Conservation (phyloP, 2,888 invertebrate species). For the Amitus sp. region DNA sequence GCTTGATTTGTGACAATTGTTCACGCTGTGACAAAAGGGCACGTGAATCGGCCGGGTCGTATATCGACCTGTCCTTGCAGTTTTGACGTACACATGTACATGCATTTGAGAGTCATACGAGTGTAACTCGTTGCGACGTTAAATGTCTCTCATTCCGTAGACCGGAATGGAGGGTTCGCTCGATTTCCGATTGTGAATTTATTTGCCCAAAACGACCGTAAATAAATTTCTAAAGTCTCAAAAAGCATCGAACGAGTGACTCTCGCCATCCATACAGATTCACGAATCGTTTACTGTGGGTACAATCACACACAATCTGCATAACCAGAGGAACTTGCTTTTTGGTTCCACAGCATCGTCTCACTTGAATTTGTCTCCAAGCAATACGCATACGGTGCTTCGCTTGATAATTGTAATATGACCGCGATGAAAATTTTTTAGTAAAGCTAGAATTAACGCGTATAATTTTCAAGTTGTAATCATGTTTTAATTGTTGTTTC, state of each 20-base stretch:
- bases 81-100: background rate
- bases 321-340: too few species aligned
- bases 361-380: too few species aligned
- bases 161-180: conserved; percentile 2
- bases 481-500: too few species aligned
- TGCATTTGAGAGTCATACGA: background rate
- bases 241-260: too few species aligned
- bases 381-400: too few species aligned
- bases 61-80: conserved; percentile 4
- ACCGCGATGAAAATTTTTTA: too few species aligned
- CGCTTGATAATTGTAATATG: too few species aligned
- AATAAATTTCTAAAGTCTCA: background rate
- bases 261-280: background rate
- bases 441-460: too few species aligned
- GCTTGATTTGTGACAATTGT: conserved; percentile 15
- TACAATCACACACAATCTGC: conserved; percentile 50
- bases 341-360: too few species aligned
- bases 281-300: background rate
- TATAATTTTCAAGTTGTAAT: too few species aligned
- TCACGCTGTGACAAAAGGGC: conserved; percentile 9
- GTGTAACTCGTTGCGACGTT: background rate
- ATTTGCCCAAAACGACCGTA: conserved; percentile 1
- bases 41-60: background rate
- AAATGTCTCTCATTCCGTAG: conserved; percentile 10
- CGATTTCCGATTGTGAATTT: conserved; percentile 12